Base-by-base conservation (phyloP, 2,888 invertebrate genomes). In the Zygothrica quintamaculata region DNA sequence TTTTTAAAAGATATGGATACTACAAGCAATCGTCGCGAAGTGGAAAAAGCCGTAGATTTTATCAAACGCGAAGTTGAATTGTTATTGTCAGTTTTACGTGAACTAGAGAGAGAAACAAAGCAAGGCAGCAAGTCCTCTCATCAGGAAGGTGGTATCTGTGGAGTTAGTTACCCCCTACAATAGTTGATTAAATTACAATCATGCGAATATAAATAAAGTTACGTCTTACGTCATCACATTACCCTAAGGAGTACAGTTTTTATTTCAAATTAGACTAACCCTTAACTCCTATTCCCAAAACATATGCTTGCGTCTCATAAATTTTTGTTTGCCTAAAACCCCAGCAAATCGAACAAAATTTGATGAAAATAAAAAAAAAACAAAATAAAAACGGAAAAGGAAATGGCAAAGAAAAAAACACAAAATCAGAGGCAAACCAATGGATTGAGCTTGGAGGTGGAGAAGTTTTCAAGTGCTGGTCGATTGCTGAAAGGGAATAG, bases 331-430 rank as follows among this genome's bases (percentile, higher is more conserved):
- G 55, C 68, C 43, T 56, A 57, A n/a, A 62, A 50, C 52, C 79
- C 47, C 46, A 56, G 43, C 37, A 77, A 80, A 80, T 84, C 81
- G 51, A 81, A 74, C 74, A 56, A 76, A 80, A 84, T 66, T 74
- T 51, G 65, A 68, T 64, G 31, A 9, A 34, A 34, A 16, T 29
- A 11, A 47, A 60, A 44, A 33, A 18, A 36, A 58, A 55, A 29
- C 7, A 34, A 34, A 16, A 26, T 12, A 43, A 56, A 44, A 33
- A 26, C 25, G 55, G 52, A 62, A 55, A n/a, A n/a, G n/a, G n/a
- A n/a, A n/a, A n/a, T n/a, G n/a, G n/a, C n/a, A n/a, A n/a, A n/a
- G n/a, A n/a, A n/a, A n/a, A n/a, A n/a, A n/a, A n/a, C n/a, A n/a
- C n/a, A 48, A 55, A 64, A 18, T 46, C 34, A 43, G 61, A 34